phyloP scores from a whole-genome alignment of 2,888 invertebrate genomes.

The Pyrrhia umbra region DNA sequence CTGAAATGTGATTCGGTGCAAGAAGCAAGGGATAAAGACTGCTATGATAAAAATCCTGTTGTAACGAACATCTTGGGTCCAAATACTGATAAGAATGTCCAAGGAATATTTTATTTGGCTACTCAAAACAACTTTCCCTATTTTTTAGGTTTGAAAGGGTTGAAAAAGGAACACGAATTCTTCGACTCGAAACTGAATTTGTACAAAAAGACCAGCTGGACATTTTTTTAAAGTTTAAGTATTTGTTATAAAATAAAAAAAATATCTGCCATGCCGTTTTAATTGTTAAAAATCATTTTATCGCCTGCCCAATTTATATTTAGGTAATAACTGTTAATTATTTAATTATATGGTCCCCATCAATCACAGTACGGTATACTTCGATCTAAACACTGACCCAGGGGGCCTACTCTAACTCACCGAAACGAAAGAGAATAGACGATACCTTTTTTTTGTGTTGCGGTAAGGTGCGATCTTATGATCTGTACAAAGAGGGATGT shows the following conservation, averaged over 20 bases:
- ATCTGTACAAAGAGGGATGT: too few relatives aligned
- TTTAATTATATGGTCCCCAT: too few relatives aligned
- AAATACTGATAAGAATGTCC: constrained; percentile 64
- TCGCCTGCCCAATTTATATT: too few relatives aligned
- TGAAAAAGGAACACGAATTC: constrained; percentile 73
- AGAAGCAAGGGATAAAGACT: constrained; percentile 70
- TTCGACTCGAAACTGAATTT: constrained; percentile 60
- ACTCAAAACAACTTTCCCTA: constrained; percentile 75
- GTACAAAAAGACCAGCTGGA: constrained; percentile 29
- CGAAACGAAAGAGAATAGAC: too few relatives aligned
- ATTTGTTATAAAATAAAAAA: constrained; percentile 8
- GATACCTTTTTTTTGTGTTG: too few relatives aligned
- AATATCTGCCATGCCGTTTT: not conserved
- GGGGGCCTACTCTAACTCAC: too few relatives aligned
- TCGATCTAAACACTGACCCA: too few relatives aligned
- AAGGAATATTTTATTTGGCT: constrained; percentile 72
- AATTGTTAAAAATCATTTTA: not conserved
- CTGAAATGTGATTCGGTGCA: constrained; percentile 74
- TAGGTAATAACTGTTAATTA: too few relatives aligned
- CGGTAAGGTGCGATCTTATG: too few relatives aligned
- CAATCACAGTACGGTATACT: too few relatives aligned
- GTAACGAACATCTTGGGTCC: constrained; percentile 71
- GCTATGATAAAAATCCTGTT: constrained; percentile 69
- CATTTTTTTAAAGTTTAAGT: constrained; percentile 1
- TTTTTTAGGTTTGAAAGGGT: constrained; percentile 76